Base-by-base conservation (phyloP, 2,888 invertebrate species). In the Pasiphila rectangulata region DNA sequence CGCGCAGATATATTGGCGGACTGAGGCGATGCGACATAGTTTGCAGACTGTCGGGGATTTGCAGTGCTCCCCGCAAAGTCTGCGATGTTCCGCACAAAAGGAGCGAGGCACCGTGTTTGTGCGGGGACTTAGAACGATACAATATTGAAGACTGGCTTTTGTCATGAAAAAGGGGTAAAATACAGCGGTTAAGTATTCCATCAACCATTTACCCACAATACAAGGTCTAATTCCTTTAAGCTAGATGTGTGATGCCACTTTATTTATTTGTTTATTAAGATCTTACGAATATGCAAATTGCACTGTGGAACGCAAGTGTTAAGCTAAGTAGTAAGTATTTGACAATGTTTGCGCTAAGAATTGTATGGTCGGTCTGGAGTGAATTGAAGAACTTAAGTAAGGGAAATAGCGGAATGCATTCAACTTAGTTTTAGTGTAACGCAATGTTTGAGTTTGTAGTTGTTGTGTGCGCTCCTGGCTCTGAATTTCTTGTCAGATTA, bases 41-140 rank as follows among this genome's bases (percentile, higher is more conserved):
- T 48, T 53, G 47, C 44, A 38, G 39, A 37, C 46, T 43, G 4
- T 10, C 25, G 27, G 3, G 25, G 42, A 38, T 38, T 38, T 39
- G 35, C 48, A 48, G 46, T 52, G 45, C 53, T 51, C 39, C 46
- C 54, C 49, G 46, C 50, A 52, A 49, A 45, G 25, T 30, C 36
- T 39, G 35, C 27, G 36, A 41, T 37, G 30, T 38, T 61, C 63
- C 57, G 64, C 54, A 69, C 64, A 74, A 72, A 70, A 69, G 64
- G 62, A 57, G 57, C 19, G n/a, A n/a, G n/a, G 56, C 7, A n/a
- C 15, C 16, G n/a, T 42, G 42, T 42, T 48, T 42, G 38, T 32
- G 17, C 10, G 1, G 5, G 16, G 9, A 9, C 32, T 19, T 32
- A 32, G 9, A 6, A n/a, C n/a, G 15, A 32, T 16, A 16, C 16